A percentile compares a stretch with the other conserved stretches of the same genome.
Conservation (phyloP, 2,797 vertebrate genomes). For the Syngnathus rostellatus region DNA sequence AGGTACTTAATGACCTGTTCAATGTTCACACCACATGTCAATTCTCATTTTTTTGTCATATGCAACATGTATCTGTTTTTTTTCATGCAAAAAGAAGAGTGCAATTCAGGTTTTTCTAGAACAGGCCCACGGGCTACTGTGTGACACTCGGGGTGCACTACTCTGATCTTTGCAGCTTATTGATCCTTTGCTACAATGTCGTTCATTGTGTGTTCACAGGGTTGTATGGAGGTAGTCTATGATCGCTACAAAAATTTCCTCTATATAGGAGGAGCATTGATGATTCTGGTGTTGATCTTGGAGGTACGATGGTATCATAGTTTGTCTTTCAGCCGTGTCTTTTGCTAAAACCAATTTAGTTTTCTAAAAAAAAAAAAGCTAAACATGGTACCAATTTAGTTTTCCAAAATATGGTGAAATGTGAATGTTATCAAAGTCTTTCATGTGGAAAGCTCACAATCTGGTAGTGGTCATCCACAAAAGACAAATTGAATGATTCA, state of each 20-base stretch:
- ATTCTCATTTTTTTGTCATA: too few species aligned
- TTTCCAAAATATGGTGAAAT: background rate
- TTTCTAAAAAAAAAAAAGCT: too few species aligned
- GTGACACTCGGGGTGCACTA: too few species aligned
- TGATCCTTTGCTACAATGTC: constrained; percentile 15
- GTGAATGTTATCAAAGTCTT: background rate
- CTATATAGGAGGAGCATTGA: constrained; percentile 84
- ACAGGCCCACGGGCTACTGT: too few species aligned
- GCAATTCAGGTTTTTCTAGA: too few species aligned
- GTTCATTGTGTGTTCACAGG: constrained; percentile 60
- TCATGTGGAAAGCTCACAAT: constrained; percentile 28
- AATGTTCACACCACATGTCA: too few species aligned
- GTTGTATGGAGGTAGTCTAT: constrained; percentile 87
- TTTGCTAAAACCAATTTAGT: too few species aligned
- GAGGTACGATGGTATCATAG: constrained; percentile 68
- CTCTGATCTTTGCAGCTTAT: constrained; percentile 24
- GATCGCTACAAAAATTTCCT: constrained; percentile 74
- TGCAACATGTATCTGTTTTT: too few species aligned
- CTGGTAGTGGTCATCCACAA: constrained; percentile 37
- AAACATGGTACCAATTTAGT: too few species aligned
- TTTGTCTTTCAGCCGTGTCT: background rate
- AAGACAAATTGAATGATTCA: background rate
- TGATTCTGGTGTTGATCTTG: constrained; percentile 86
- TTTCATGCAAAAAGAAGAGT: too few species aligned
- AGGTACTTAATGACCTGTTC: too few species aligned